Conservation (phyloP, 2,797 vertebrate genomes). For the Euphonia xanthogaster region DNA sequence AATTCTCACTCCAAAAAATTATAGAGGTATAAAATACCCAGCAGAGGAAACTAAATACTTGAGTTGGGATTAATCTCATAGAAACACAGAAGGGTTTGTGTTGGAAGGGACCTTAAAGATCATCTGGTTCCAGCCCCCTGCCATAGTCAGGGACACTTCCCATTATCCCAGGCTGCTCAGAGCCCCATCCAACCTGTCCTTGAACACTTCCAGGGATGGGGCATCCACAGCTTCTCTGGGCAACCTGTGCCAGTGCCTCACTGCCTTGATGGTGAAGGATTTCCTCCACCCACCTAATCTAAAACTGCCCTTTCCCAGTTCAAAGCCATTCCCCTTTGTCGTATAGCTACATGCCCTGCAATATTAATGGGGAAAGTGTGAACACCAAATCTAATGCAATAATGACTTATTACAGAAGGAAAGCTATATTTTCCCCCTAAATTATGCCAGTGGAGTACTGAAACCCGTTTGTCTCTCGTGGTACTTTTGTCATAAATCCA, state of each 20-base stretch:
- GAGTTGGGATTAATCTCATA: not conserved
- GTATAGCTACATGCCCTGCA: not conserved
- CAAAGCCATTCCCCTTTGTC: not conserved
- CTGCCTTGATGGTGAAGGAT: not conserved
- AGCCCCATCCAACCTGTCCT: not conserved
- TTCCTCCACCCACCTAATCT: not conserved
- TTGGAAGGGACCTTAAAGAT: not conserved
- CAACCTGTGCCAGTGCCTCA: not conserved
- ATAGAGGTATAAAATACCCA: not conserved
- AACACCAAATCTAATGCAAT: not conserved
- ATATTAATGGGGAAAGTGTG: not conserved
- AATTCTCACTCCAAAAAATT: not conserved
- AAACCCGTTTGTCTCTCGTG: conserved; percentile 47
- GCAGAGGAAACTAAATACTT: not conserved
- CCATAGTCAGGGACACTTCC: not conserved
- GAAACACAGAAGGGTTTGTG: not conserved
- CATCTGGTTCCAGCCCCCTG: not conserved
- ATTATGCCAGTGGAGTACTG: not conserved
- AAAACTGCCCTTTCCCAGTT: not conserved
- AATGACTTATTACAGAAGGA: not conserved
- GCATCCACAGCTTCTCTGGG: not conserved
- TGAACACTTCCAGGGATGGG: not conserved
- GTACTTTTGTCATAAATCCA: conserved; percentile 64
- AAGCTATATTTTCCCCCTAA: not conserved
- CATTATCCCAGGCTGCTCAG: rapidly evolving